Conservation (phyloP, 2,797 vertebrate genomes). For the Microcaecilia unicolor region DNA sequence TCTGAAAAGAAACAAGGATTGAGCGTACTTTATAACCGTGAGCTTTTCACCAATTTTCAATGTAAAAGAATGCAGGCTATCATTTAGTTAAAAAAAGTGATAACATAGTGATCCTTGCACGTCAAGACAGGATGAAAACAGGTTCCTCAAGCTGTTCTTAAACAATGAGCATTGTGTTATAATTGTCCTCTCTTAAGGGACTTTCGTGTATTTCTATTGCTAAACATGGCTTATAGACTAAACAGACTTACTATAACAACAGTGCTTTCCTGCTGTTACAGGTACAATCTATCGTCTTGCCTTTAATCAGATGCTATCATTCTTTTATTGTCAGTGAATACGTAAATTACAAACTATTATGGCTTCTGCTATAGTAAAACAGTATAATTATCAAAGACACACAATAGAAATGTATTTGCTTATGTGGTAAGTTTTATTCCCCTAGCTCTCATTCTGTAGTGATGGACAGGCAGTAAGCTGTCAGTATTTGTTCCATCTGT, state of each 20-base stretch:
- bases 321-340: conserved; percentile 56
- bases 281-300: conserved; percentile 50
- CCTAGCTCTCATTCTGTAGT: conserved; percentile 39
- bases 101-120: too few relatives aligned
- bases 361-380: conserved; percentile 56
- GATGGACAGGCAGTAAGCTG: conserved; percentile 60
- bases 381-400: conserved; percentile 58
- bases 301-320: conserved; percentile 53
- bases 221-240: conserved; percentile 5
- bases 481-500: conserved; percentile 72
- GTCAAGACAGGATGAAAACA: too few relatives aligned
- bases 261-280: conserved; percentile 30
- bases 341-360: conserved; percentile 71
- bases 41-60: too few relatives aligned
- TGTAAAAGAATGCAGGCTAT: too few relatives aligned
- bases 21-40: too few relatives aligned
- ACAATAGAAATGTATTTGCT: conserved; percentile 63
- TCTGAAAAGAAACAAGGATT: too few relatives aligned
- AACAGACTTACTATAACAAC: conserved; percentile 19
- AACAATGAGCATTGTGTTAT: too few relatives aligned
- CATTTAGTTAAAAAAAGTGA: too few relatives aligned
- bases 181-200: too few relatives aligned
- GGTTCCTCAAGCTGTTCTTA: too few relatives aligned
- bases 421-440: conserved; percentile 39
- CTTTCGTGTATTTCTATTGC: too few relatives aligned